These are phyloP conservation scores for Engraulis encrasicolus DNA, from an alignment of 2,113 vertebrate genomes.

Conservation along the genomic window DNA sequence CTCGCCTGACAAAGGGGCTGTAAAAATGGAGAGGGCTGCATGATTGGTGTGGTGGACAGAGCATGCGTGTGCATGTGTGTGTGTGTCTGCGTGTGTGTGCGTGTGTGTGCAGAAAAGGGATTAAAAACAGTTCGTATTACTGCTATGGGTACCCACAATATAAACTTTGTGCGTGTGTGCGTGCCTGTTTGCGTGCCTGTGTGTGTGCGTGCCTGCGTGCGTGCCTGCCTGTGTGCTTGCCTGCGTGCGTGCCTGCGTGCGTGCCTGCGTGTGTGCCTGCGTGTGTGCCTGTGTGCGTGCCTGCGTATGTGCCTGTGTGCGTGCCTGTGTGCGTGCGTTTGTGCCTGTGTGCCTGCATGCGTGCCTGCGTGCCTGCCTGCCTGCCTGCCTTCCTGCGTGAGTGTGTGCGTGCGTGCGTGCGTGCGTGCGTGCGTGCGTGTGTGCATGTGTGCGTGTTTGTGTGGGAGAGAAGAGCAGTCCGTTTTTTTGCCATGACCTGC, in stretches of 20 bases:
- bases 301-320: neutral
- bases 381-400: too few species aligned
- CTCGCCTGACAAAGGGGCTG: too few species aligned
- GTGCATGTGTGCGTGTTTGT: too few species aligned
- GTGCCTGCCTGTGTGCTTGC: neutral
- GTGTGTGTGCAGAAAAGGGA: neutral
- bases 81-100: neutral
- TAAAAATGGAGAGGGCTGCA: neutral
- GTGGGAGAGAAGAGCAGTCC: neutral
- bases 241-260: neutral
- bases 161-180: neutral
- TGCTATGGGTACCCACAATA: neutral
- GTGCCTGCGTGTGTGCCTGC: neutral
- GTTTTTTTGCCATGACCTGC: conserved; percentile 4
- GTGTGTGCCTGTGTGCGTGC: neutral
- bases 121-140: neutral
- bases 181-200: neutral
- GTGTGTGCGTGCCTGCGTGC: conserved; percentile 1
- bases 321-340: neutral
- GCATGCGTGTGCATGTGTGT: too few species aligned
- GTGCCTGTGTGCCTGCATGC: neutral
- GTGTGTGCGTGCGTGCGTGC: neutral
- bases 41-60: neutral
- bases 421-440: neutral
- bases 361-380: neutral